Conservation (phyloP, 2,113 vertebrate genomes). For the Sorex araneus region DNA sequence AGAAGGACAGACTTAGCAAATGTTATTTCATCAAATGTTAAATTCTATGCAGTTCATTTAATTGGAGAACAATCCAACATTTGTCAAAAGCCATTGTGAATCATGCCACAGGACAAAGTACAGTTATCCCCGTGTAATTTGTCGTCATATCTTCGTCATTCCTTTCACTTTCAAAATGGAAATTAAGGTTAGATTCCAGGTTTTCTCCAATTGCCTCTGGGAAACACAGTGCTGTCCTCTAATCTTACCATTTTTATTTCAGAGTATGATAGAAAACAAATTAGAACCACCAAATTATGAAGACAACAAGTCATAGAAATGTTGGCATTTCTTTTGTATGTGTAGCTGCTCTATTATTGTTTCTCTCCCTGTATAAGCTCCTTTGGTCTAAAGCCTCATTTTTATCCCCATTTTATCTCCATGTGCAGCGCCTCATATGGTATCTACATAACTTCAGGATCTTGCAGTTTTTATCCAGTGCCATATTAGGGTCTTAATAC, state of each 20-base stretch:
- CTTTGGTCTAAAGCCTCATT: background rate
- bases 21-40: constrained; percentile 42
- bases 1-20: background rate
- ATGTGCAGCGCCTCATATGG: background rate
- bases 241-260: constrained; percentile 49
- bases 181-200: constrained; percentile 75
- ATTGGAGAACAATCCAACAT: constrained; percentile 79
- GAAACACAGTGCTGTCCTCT: constrained; percentile 2
- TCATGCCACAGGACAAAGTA: constrained; percentile 78
- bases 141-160: constrained; percentile 71
- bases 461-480: background rate
- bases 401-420: background rate
- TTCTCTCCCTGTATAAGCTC: background rate
- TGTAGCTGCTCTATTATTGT: background rate
- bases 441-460: background rate
- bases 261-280: constrained; percentile 4
- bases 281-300: constrained; percentile 24
- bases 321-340: background rate
- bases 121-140: constrained; percentile 76
- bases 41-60: constrained; percentile 75
- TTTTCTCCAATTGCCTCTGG: background rate
- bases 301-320: background rate
- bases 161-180: constrained; percentile 78
- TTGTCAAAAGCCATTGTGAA: constrained; percentile 81
- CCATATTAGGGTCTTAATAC: background rate